Evolutionary conservation across 1,140 invertebrate genomes (phyloP).

Genomic region (Trichogramma pretiosum): DNA sequence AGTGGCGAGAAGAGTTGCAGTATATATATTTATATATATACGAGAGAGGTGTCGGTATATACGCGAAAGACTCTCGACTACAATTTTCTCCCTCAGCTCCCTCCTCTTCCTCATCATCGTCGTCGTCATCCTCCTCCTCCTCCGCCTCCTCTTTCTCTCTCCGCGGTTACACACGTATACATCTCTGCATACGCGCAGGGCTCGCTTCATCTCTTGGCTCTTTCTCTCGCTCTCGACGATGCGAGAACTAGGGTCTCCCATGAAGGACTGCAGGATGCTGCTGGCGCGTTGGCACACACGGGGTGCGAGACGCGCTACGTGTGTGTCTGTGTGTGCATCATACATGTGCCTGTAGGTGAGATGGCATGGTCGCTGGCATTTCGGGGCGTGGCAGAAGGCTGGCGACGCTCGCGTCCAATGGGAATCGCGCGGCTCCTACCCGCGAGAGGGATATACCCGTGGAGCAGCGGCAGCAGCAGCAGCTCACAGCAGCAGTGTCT

Average conservation of each 20-base stretch:
- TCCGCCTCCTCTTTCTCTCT: conserved; percentile 6
- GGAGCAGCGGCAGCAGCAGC: too few species aligned
- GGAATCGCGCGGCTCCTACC: conserved; percentile 29
- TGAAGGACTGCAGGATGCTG: not conserved
- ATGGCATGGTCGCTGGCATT: conserved; percentile 29
- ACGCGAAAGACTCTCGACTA: not conserved
- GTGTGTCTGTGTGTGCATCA: not conserved
- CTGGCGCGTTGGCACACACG: not conserved
- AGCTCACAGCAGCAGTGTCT: too few species aligned
- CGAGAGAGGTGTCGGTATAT: not conserved
- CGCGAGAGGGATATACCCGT: too few species aligned
- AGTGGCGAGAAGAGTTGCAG: not conserved
- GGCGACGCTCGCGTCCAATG: conserved; percentile 43
- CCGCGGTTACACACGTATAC: conserved; percentile 4
- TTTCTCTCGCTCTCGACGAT: conserved; percentile 13
- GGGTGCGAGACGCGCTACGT: not conserved
- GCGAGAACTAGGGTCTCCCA: conserved; percentile 7
- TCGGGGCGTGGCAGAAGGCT: conserved; percentile 41
- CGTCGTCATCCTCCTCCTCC: conserved; percentile 5
- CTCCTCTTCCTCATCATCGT: too few species aligned
- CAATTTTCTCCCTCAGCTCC: too few species aligned
- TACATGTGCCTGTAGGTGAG: conserved; percentile 32
- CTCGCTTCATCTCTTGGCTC: conserved; percentile 10
- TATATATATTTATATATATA: not conserved
- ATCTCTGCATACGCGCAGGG: not conserved